Conservation (phyloP, 2,888 invertebrate genomes). For the Athalia cordata region DNA sequence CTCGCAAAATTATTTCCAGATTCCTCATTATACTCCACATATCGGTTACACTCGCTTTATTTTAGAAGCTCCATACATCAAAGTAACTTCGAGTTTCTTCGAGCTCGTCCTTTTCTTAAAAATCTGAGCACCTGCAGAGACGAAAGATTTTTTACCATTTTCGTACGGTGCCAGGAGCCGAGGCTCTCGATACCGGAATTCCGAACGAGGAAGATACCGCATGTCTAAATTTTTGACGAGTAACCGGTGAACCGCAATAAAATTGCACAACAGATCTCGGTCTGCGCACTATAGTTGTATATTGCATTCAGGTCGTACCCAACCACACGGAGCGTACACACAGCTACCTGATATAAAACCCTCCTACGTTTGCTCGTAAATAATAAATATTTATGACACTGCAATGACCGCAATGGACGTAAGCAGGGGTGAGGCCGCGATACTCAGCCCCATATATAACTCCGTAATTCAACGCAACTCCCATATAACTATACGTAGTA, state of each 20-base stretch:
- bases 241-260: slow-evolving; percentile 48
- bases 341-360: slow-evolving; percentile 30
- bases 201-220: not conserved
- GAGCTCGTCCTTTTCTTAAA: too few relatives aligned
- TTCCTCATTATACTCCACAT: not conserved
- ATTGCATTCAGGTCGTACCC: slow-evolving; percentile 47
- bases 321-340: slow-evolving; percentile 35
- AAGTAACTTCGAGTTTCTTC: too few relatives aligned
- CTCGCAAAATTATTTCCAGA: not conserved
- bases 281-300: slow-evolving; percentile 29
- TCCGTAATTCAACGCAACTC: not conserved
- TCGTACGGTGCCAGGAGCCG: too few relatives aligned
- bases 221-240: not conserved
- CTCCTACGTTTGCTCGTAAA: slow-evolving; percentile 8
- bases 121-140: too few relatives aligned
- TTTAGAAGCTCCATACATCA: too few relatives aligned
- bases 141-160: too few relatives aligned
- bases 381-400: slow-evolving; percentile 35
- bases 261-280: slow-evolving; percentile 56
- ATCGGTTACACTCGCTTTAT: not conserved
- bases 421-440: slow-evolving; percentile 2
- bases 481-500: too few relatives aligned
- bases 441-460: not conserved
- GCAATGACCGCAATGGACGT: not conserved
- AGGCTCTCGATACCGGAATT: not conserved